Evolutionary conservation across 2,888 invertebrate species (phyloP).

Genomic region (Perdita meconis): DNA sequence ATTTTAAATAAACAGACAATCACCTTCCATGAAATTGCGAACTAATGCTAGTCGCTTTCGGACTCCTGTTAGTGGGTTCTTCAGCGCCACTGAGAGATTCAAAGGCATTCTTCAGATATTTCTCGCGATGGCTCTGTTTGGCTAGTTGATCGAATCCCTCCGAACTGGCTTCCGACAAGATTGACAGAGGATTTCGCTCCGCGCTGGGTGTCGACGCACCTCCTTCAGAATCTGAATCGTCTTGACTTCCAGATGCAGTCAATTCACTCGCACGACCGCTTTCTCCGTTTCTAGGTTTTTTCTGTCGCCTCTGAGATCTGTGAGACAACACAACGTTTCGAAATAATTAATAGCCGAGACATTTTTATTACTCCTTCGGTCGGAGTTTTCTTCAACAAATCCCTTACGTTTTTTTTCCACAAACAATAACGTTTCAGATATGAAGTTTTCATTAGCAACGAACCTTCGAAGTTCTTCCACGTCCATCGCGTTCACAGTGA

Average conservation of each 20-base stretch:
- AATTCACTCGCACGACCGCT: conserved; percentile 79
- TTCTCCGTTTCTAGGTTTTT: conserved; percentile 77
- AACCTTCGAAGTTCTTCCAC: conserved; percentile 92
- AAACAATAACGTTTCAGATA: too few species aligned
- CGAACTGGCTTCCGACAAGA: conserved; percentile 90
- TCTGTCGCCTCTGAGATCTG: conserved; percentile 80
- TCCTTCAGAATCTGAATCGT: conserved; percentile 88
- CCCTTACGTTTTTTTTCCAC: too few species aligned
- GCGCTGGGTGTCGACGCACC: conserved; percentile 92
- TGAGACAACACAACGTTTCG: background rate
- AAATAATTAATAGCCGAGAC: background rate
- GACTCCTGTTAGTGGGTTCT: conserved; percentile 76
- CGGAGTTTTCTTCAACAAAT: too few species aligned
- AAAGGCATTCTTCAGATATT: conserved; percentile 88
- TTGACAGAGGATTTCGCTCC: conserved; percentile 90
- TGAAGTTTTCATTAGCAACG: background rate
- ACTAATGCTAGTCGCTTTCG: conserved; percentile 82
- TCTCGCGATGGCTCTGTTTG: conserved; percentile 85
- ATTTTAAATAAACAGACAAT: background rate
- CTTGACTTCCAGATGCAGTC: conserved; percentile 87
- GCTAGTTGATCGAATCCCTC: conserved; percentile 88
- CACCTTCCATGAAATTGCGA: conserved; percentile 84
- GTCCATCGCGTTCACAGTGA: conserved; percentile 95
- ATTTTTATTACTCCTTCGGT: too few species aligned
- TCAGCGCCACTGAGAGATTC: conserved; percentile 90